These are phyloP conservation scores for Trichogramma pretiosum DNA, from an alignment of 1,140 invertebrate species.

Conservation along the genomic window DNA sequence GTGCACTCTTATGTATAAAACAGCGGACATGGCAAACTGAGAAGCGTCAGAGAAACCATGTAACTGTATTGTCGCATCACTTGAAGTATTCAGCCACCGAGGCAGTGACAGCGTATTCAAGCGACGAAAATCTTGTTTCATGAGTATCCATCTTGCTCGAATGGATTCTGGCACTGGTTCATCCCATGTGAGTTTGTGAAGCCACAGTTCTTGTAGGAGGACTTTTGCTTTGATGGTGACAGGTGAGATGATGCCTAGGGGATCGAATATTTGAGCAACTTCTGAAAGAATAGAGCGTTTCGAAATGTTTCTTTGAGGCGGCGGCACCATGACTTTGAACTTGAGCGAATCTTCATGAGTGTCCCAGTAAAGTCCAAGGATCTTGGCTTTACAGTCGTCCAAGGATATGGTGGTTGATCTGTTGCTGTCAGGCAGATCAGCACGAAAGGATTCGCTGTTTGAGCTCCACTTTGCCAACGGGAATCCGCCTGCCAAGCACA, in stretches of 20 bases:
- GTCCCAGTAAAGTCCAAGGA: slow-evolving; percentile 5
- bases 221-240: slow-evolving; percentile 9
- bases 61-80: too few species aligned
- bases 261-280: slow-evolving; percentile 11
- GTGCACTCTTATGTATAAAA: too few species aligned
- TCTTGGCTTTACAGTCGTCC: not conserved
- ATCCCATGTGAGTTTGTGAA: slow-evolving; percentile 6
- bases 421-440: not conserved
- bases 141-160: too few species aligned
- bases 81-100: too few species aligned
- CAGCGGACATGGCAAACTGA: too few species aligned
- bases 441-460: not conserved
- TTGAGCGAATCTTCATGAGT: not conserved
- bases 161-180: not conserved
- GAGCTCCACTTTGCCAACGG: not conserved
- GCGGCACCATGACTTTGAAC: not conserved
- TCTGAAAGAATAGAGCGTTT: not conserved
- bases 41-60: too few species aligned
- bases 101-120: too few species aligned
- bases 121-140: too few species aligned
- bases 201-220: slow-evolving; percentile 32
- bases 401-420: not conserved
- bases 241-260: slow-evolving; percentile 5
- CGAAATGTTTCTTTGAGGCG: not conserved
- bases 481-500: slow-evolving; percentile 10